Conservation (phyloP, 92 coral and sea anemone species). For the Siderastrea radians region DNA sequence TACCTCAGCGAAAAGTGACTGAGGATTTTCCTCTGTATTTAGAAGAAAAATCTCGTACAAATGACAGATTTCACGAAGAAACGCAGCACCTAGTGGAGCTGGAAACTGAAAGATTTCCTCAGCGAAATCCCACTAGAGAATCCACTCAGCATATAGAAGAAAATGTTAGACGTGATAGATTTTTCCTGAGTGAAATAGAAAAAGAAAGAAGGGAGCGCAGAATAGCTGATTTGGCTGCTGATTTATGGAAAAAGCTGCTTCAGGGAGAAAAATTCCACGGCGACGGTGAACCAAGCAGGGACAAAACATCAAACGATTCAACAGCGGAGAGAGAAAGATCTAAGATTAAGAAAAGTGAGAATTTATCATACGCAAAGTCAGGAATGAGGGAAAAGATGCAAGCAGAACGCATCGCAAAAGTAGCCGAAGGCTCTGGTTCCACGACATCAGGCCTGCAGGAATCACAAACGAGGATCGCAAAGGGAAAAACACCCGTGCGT, state of each 20-base stretch:
- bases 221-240: slow-evolving; percentile 47
- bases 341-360: background rate
- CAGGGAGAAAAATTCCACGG: slow-evolving; percentile 56
- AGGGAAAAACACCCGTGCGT: background rate
- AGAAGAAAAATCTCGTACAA: background rate
- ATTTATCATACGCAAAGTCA: background rate
- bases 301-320: background rate
- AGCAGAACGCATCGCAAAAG: background rate
- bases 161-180: background rate
- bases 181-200: slow-evolving; percentile 13
- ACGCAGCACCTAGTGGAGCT: background rate
- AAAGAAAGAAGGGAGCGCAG: slow-evolving; percentile 30
- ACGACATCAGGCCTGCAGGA: background rate
- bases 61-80: background rate
- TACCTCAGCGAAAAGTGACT: background rate
- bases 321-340: background rate
- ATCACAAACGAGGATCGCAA: background rate
- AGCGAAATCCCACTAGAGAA: background rate
- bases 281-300: background rate
- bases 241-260: slow-evolving; percentile 54
- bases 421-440: background rate
- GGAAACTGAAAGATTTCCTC: background rate
- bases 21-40: background rate
- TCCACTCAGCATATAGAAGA: background rate
- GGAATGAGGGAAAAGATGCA: background rate